These are phyloP conservation scores for Eurois occulta DNA, from an alignment of 2,888 invertebrate genomes.

Conservation along the genomic window DNA sequence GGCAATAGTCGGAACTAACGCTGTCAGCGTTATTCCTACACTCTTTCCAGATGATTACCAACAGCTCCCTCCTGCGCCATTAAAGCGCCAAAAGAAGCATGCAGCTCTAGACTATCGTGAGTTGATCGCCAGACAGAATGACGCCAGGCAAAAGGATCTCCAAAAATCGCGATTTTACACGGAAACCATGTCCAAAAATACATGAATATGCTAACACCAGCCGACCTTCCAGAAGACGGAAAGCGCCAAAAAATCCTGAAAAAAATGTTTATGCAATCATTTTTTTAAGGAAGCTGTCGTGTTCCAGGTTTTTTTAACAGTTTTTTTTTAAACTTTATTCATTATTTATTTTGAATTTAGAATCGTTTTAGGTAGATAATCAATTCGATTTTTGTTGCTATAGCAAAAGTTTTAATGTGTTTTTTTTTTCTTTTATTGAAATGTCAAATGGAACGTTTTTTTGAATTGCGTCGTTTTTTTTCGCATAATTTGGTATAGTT, in stretches of 20 bases:
- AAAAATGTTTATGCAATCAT: slow-evolving; percentile 55
- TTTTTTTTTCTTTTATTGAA: background rate
- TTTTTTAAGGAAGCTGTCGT: slow-evolving; percentile 38
- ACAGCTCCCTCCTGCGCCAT: too few relatives aligned
- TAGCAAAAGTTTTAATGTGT: slow-evolving; percentile 6
- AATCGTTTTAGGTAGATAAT: slow-evolving; percentile 7
- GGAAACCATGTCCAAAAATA: slow-evolving; percentile 47
- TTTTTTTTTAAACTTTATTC: background rate
- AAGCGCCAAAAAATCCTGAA: slow-evolving; percentile 26
- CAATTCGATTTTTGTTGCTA: slow-evolving; percentile 26
- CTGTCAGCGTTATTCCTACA: too few relatives aligned
- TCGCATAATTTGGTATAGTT: background rate
- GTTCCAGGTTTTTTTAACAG: slow-evolving; percentile 18
- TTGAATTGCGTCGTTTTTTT: slow-evolving; percentile 8
- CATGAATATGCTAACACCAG: slow-evolving; percentile 61
- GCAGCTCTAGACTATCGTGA: too few relatives aligned
- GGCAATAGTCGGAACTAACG: too few relatives aligned
- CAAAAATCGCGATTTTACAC: slow-evolving; percentile 45
- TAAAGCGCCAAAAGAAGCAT: too few relatives aligned
- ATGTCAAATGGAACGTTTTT: slow-evolving; percentile 2
- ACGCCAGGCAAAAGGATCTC: slow-evolving; percentile 39
- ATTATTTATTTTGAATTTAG: slow-evolving; percentile 42
- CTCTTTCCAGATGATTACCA: too few relatives aligned
- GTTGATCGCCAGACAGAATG: background rate
- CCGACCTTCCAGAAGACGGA: slow-evolving; percentile 44